Percentiles rank a stretch among this genome's conserved stretches.
Evolutionary conservation across 1,140 invertebrate species (phyloP).

Genomic region (Drosophila nigrodunni): DNA sequence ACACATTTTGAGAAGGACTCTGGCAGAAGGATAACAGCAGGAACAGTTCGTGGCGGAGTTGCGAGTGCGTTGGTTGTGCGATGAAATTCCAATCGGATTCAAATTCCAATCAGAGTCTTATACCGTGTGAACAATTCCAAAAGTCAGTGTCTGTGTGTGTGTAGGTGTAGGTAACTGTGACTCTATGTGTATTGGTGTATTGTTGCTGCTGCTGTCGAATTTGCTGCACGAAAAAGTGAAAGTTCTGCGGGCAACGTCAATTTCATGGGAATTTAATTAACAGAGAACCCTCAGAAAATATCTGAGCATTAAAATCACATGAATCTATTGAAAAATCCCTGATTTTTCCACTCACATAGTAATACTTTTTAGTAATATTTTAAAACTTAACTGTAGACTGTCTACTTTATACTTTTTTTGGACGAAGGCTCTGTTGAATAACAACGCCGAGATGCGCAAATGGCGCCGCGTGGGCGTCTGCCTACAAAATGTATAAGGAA

Average conservation of each 20-base stretch:
- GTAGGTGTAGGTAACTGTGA: constrained; percentile 9
- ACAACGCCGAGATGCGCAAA: constrained; percentile 67
- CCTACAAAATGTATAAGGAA: constrained; percentile 54
- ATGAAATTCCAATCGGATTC: constrained; percentile 29
- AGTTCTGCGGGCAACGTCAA: constrained; percentile 51
- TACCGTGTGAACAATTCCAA: constrained; percentile 31
- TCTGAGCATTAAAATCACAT: neutral
- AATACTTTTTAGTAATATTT: neutral
- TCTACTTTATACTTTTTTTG: neutral
- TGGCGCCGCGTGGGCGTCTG: constrained; percentile 78
- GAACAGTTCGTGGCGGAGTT: constrained; percentile 77
- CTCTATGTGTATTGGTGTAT: constrained; percentile 1
- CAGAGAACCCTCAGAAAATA: neutral
- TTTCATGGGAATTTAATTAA: constrained; percentile 54
- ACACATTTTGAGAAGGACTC: constrained; percentile 23
- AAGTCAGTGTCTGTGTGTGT: constrained; percentile 13
- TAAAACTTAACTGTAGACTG: constrained; percentile 5
- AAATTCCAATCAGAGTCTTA: neutral
- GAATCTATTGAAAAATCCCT: neutral
- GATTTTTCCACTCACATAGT: neutral
- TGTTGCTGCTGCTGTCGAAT: constrained; percentile 20
- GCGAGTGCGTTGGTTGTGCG: constrained; percentile 74
- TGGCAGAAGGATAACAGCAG: constrained; percentile 52
- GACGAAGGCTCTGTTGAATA: constrained; percentile 56
- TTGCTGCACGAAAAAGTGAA: constrained; percentile 46